A percentile compares a stretch with the other conserved stretches of the same genome.
Conservation (phyloP, 2,113 vertebrate genomes). For the Aptenodytes forsteri region DNA sequence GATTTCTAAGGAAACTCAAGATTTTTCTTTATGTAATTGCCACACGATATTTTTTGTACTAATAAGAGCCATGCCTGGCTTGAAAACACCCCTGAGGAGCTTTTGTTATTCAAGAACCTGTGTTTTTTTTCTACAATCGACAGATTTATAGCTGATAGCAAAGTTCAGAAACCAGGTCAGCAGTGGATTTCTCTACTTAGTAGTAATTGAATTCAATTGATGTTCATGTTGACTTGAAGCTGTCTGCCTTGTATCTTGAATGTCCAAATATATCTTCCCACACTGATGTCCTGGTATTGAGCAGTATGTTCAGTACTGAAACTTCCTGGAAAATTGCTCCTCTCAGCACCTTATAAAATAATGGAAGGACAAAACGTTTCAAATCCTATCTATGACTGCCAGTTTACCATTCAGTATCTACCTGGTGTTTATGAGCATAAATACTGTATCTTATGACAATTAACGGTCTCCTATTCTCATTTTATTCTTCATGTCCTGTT, state of each 20-base stretch:
- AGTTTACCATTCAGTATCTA: not conserved
- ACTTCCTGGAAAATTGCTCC: not conserved
- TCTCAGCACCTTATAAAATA: slow-evolving; percentile 15
- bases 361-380: not conserved
- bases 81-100: not conserved
- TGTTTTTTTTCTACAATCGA: not conserved
- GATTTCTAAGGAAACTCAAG: not conserved
- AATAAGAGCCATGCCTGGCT: not conserved
- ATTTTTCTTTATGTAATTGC: not conserved
- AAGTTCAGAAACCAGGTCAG: not conserved
- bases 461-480: not conserved
- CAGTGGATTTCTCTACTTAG: not conserved
- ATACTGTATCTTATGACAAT: not conserved
- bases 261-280: not conserved
- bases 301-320: slow-evolving; percentile 15
- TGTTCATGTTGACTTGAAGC: slow-evolving; percentile 36
- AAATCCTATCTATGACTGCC: not conserved
- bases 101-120: not conserved
- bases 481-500: not conserved
- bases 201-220: slow-evolving; percentile 14
- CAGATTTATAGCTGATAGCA: not conserved
- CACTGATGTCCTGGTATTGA: not conserved
- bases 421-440: not conserved
- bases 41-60: not conserved
- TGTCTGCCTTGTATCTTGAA: slow-evolving; percentile 12